phyloP scores from a whole-genome alignment of 1,140 invertebrate genomes.

The Andrena cerasifolii region DNA sequence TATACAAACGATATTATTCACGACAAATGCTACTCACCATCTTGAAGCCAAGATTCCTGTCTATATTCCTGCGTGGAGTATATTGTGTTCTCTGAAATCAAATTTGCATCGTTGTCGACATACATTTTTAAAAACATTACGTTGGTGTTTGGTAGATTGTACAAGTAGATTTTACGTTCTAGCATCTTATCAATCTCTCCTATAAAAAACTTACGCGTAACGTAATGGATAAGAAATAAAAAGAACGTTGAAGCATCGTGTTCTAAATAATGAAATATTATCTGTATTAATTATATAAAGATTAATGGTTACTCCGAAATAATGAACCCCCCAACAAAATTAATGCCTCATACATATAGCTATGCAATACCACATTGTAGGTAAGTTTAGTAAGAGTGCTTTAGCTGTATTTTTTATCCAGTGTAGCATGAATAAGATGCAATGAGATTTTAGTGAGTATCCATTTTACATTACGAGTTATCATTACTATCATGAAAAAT shows the following conservation, averaged over 20 bases:
- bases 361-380: too few species aligned
- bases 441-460: slow-evolving; percentile 7
- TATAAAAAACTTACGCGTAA: neutral
- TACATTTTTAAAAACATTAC: too few species aligned
- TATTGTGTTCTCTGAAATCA: slow-evolving; percentile 71
- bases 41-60: slow-evolving; percentile 77
- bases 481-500: neutral
- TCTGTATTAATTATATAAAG: neutral
- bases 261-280: neutral
- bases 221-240: slow-evolving; percentile 20
- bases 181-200: neutral
- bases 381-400: too few species aligned
- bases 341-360: slow-evolving; percentile 15
- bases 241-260: slow-evolving; percentile 9
- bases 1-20: neutral
- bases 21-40: slow-evolving; percentile 68
- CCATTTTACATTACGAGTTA: neutral
- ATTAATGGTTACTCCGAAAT: slow-evolving; percentile 38
- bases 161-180: too few species aligned
- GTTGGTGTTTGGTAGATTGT: too few species aligned
- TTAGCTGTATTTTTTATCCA: too few species aligned
- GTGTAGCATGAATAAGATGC: too few species aligned
- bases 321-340: slow-evolving; percentile 31
- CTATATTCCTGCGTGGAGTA: slow-evolving; percentile 72
- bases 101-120: neutral